Evolutionary conservation across 2,888 invertebrate species (phyloP), one percentile per base, ranked within the genome.

Genomic region (Amiota minor): DNA sequence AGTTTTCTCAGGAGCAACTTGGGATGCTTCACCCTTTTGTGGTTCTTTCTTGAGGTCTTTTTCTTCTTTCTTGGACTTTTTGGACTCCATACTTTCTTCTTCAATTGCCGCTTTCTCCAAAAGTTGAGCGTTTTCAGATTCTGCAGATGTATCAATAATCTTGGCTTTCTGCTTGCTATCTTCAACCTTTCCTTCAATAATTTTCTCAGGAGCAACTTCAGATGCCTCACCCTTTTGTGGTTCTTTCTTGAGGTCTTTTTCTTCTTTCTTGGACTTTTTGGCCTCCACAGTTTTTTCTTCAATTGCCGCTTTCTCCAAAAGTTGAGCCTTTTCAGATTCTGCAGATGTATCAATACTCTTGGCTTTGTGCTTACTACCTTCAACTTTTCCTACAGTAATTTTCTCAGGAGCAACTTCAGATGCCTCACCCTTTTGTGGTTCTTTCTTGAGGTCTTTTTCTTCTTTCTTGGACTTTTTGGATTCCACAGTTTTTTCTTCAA

Each of bases 1-100:
- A 9, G 76, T 77, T 75, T 83, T 73, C 20, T 72, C 74, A 23
- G 70, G 53, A 1, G 72, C 65, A 12, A 56, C 53, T 59, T 79
- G 77, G 10, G 76, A 75, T 14, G 62, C 71, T 61, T 77, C 73
- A 4, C 70, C 62, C 23, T 64, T 62, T 23, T 56, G 56, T n/a
- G 20, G 16, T 50, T 64, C 23, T 45, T n/a, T 12, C 16, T 65
- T 14, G 20, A 74, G 20, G 53, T 16, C 20, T 20, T 49, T 68
- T 59, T 73, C 61, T 35, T 61, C 49, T 14, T 45, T 16, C 35
- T 59, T 53, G 2, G 18, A 53, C n/a, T 50, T 23, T 35, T 55
- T 23, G 0, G 18, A 1, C 2, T 69, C 69, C 6, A 71, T 1
- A 9, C 70, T 55, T n/a, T 71, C 45, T 12, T 75, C 70, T 18